Evolutionary conservation across 2,888 invertebrate genomes (phyloP).

Genomic region (Papilio demoleus): DNA sequence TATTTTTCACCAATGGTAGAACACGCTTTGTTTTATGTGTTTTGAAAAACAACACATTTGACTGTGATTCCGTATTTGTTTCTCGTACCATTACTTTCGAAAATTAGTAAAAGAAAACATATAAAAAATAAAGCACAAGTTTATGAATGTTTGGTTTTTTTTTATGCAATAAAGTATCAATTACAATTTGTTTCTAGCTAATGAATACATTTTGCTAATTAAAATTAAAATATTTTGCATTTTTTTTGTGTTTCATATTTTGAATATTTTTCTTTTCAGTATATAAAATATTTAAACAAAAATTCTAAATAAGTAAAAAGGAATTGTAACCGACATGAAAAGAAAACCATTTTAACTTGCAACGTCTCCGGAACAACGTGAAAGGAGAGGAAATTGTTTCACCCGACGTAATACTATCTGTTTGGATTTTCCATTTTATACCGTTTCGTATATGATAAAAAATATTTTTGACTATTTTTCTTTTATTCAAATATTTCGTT

Average conservation of each 20-base stretch:
- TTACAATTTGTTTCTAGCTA: no score
- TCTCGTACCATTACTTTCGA: no score
- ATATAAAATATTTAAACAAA: conserved; percentile 2
- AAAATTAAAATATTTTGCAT: no score
- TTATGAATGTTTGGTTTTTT: no score
- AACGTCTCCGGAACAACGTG: conserved; percentile 24
- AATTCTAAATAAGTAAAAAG: conserved; percentile 18
- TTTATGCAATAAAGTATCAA: no score
- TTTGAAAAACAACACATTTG: no score
- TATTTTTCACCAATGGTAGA: not conserved
- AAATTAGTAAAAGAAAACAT: not conserved
- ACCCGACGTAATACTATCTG: conserved; percentile 12
- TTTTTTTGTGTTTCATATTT: not conserved
- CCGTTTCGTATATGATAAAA: not conserved
- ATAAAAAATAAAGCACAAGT: no score
- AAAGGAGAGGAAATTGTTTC: conserved; percentile 28
- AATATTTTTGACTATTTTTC: conserved; percentile 8
- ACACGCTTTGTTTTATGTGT: no score
- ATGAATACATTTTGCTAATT: no score
- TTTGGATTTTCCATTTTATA: conserved; percentile 17
- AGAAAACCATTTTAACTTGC: conserved; percentile 28
- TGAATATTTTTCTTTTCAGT: not conserved
- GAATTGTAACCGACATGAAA: conserved; percentile 20
- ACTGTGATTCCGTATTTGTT: no score
- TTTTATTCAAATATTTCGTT: not conserved